Base-by-base conservation (phyloP, 2,888 invertebrate genomes). In the Athalia rosae region DNA sequence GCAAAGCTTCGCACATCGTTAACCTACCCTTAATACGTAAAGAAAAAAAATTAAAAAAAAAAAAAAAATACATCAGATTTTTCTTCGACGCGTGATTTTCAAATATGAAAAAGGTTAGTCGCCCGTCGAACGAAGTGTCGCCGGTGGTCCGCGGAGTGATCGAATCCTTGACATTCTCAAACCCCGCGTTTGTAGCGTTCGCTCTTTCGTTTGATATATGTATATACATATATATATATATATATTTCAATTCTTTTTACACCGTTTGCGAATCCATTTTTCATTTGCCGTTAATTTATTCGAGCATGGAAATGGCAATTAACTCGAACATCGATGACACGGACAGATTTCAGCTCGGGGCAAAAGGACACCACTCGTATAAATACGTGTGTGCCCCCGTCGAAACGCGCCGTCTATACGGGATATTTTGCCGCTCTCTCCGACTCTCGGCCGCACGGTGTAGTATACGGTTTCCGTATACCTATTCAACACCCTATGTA, bases 261-360 rank as follows among this genome's bases (percentile, higher is more conserved):
- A 81, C 79, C 80, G 76, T 78, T 83, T 48, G 15, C 87, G 85
- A 82, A 59, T 79, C 81, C 76, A 80, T 77, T 83, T 78, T 82
- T 82, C 88, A 85, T 89, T 89, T 88, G 28, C 28, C 28, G 88
- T 89, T 89, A 89, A 89, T 88, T 89, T 88, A 89, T 88, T 88
- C 89, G 85, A 86, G 88, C 89, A 87, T 88, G 87, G 86, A 88
- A 89, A 88, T 84, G 85, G 86, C 88, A 89, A 89, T 89, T 88
- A 89, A 86, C 86, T 86, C 80, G 89, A 87, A 88, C 87, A 87
- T 85, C 84, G 85, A 86, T 89, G 89, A 89, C 89, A 89, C 86
- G 84, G 86, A 82, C 89, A 89, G 89, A 83, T 85, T 84, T 74
- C 61, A 28, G 74, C 74, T 74, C 13, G 61, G 48, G 74, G 74